A percentile compares a stretch with the other conserved stretches of the same genome.
phyloP scores from a whole-genome alignment of 2,113 vertebrate genomes.

The Pomatorhinus ruficollis region DNA sequence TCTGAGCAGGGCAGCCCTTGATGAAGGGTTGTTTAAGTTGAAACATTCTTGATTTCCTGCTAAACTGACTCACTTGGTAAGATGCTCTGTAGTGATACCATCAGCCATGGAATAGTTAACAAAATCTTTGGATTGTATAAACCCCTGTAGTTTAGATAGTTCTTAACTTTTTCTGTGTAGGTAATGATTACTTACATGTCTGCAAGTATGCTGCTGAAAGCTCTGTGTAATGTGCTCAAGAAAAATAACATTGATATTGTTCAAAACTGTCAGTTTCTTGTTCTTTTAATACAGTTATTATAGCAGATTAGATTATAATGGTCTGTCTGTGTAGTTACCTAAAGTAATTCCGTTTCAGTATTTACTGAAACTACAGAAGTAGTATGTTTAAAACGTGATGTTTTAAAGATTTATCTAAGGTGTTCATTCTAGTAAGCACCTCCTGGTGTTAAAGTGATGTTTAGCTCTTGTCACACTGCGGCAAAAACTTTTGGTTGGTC shows the following conservation, averaged over 20 bases:
- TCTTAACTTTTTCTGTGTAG: background rate
- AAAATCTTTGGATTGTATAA: background rate
- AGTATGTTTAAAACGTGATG: background rate
- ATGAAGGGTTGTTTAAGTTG: conserved; percentile 23
- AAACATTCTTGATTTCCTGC: conserved; percentile 32
- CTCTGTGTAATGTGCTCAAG: background rate
- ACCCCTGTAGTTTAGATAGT: background rate
- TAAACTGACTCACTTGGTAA: background rate
- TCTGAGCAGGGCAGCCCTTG: background rate
- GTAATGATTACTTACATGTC: background rate
- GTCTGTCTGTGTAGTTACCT: background rate
- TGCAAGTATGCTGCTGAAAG: background rate
- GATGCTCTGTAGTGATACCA: background rate
- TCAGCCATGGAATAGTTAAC: conserved; percentile 10
- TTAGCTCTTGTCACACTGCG: background rate
- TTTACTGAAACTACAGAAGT: background rate
- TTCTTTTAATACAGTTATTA: background rate
- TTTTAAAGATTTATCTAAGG: background rate
- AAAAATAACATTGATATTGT: background rate
- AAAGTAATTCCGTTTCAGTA: background rate
- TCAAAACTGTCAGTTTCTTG: background rate
- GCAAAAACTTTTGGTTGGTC: background rate
- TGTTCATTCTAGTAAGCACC: background rate
- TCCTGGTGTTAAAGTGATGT: background rate
- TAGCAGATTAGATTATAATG: background rate